Percentiles rank a stretch among this genome's conserved stretches.
phyloP scores from a whole-genome alignment of 92 coral and sea anemone species.

The Bergia sp. region DNA sequence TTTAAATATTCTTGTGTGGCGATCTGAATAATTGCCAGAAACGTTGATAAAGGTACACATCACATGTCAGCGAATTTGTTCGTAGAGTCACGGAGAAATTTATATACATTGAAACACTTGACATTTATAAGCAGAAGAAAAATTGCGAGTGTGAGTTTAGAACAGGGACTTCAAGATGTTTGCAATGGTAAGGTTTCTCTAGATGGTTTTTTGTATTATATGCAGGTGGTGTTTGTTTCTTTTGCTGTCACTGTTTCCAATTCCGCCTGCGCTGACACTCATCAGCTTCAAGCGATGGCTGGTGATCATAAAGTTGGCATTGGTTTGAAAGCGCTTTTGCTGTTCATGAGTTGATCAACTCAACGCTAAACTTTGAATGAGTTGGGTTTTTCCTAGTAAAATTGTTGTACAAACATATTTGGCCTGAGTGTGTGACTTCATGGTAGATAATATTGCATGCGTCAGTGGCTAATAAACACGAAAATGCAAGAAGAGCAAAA shows the following conservation, averaged over 20 bases:
- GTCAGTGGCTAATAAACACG: not conserved
- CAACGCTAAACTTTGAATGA: no score
- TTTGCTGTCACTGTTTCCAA: not conserved
- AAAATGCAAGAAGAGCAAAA: not conserved
- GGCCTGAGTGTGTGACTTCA: not conserved
- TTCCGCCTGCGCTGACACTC: not conserved
- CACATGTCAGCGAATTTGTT: not conserved
- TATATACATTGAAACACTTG: not conserved
- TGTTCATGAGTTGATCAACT: not conserved
- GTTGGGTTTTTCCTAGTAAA: not conserved
- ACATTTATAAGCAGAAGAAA: not conserved
- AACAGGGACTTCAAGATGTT: not conserved
- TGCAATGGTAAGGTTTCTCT: slow-evolving; percentile 15
- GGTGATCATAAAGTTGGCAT: no score
- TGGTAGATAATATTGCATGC: not conserved
- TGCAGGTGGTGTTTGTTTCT: not conserved
- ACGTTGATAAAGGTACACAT: not conserved
- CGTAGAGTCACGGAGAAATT: not conserved
- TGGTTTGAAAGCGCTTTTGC: not conserved
- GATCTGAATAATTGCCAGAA: not conserved
- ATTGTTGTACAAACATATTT: no score
- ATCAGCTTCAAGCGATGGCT: not conserved
- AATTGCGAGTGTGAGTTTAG: not conserved
- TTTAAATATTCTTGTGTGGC: not conserved
- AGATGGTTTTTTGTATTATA: not conserved